phyloP scores from a whole-genome alignment of 2,113 vertebrate species.

The Aythya baeri region DNA sequence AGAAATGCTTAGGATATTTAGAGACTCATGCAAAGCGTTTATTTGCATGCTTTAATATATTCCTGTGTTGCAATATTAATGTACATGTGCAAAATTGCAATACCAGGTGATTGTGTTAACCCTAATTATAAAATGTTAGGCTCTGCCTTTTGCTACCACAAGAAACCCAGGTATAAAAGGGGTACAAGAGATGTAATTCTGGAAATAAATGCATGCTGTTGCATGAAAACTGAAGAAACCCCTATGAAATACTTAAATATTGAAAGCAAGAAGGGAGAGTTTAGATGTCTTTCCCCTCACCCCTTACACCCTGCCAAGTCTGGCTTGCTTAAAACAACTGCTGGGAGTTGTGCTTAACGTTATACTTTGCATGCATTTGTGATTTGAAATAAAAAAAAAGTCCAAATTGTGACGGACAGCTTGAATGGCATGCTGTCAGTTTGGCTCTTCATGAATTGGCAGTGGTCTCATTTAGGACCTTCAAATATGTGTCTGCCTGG shows the following conservation, averaged over 20 bases:
- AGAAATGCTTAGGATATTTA: slow-evolving; percentile 30
- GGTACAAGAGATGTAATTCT: neutral
- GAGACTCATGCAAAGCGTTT: neutral
- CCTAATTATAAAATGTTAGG: neutral
- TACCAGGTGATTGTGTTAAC: neutral
- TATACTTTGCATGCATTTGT: slow-evolving; percentile 89
- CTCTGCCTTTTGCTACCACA: neutral
- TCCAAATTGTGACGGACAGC: slow-evolving; percentile 79
- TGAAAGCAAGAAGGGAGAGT: neutral
- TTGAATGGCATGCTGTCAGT: slow-evolving; percentile 95
- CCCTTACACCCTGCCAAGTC: neutral
- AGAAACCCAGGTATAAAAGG: neutral
- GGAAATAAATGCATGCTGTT: neutral
- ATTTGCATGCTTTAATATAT: slow-evolving; percentile 2
- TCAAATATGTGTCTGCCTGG: slow-evolving; percentile 81
- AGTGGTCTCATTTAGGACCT: slow-evolving; percentile 87
- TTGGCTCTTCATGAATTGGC: slow-evolving; percentile 83
- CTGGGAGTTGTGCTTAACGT: slow-evolving; percentile 71
- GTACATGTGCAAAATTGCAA: neutral
- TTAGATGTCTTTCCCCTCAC: neutral
- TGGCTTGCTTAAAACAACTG: slow-evolving; percentile 58
- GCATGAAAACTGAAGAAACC: neutral
- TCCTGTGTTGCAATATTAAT: neutral
- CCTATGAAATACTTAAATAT: neutral
- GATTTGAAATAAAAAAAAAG: slow-evolving; percentile 72